Conservation (phyloP, 2,888 invertebrate genomes). For the Calliopum simillimum region DNA sequence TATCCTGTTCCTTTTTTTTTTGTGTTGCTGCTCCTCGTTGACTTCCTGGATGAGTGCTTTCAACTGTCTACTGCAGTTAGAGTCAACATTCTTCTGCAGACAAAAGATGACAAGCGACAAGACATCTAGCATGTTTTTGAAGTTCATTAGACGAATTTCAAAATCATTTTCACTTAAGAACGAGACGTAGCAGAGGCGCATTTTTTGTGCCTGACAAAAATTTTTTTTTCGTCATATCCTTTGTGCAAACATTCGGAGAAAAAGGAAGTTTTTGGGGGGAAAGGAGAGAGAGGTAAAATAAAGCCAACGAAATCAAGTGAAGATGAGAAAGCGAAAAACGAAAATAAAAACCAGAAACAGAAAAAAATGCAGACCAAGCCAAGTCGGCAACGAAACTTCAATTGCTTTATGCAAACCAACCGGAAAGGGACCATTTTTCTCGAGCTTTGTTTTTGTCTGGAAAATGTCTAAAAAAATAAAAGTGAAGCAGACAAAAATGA, state of each 20-base stretch:
- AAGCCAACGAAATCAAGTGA: background rate
- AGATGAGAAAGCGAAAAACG: slow-evolving; percentile 23
- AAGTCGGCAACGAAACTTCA: slow-evolving; percentile 52
- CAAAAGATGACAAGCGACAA: slow-evolving; percentile 63
- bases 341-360: slow-evolving; percentile 21
- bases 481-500: slow-evolving; percentile 44
- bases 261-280: slow-evolving; percentile 6
- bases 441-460: slow-evolving; percentile 55
- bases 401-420: slow-evolving; percentile 56
- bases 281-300: slow-evolving; percentile 36
- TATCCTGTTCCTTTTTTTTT: slow-evolving; percentile 17
- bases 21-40: slow-evolving; percentile 26
- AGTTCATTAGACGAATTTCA: slow-evolving; percentile 64
- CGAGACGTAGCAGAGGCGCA: slow-evolving; percentile 32
- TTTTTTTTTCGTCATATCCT: slow-evolving; percentile 30
- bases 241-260: slow-evolving; percentile 9
- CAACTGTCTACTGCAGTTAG: slow-evolving; percentile 37
- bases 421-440: slow-evolving; percentile 54
- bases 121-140: slow-evolving; percentile 61
- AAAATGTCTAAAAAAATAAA: slow-evolving; percentile 56
- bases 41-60: slow-evolving; percentile 39
- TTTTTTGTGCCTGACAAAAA: slow-evolving; percentile 14
- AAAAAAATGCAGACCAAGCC: slow-evolving; percentile 16
- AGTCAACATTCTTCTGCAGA: slow-evolving; percentile 46
- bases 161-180: slow-evolving; percentile 44